phyloP scores from a whole-genome alignment of 2,797 vertebrate species.

The Periophthalmus magnuspinnatus region DNA sequence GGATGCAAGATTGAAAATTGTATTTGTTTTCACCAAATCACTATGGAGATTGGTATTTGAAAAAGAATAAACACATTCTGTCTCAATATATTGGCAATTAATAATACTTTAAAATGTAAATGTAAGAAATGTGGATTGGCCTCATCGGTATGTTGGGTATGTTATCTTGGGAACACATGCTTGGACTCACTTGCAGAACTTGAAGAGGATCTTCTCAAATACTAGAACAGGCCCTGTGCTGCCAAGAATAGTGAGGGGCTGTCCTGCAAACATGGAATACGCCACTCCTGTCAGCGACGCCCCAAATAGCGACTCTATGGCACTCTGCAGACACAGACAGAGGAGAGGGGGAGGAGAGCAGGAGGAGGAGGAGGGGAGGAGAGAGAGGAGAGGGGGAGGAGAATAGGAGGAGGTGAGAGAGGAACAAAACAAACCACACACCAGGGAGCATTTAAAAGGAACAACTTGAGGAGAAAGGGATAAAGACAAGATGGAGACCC shows the following conservation, averaged over 20 bases:
- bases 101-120: neutral
- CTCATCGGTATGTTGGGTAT: neutral
- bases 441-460: constrained; percentile 60
- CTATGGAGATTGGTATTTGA: neutral
- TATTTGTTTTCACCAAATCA: no score
- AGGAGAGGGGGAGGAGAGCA: constrained; percentile 55
- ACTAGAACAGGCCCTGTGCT: constrained; percentile 97
- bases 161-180: neutral
- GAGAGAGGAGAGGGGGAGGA: neutral
- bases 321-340: constrained; percentile 82
- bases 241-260: constrained; percentile 96
- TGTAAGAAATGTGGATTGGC: neutral
- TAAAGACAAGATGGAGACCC: constrained; percentile 16
- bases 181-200: constrained; percentile 80
- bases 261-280: constrained; percentile 94
- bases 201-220: constrained; percentile 98
- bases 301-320: constrained; percentile 97
- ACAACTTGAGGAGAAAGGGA: constrained; percentile 50
- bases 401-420: constrained; percentile 29
- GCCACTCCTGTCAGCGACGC: constrained; percentile 95
- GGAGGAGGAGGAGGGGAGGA: constrained; percentile 52
- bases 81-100: neutral
- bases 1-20: neutral
- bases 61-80: neutral
- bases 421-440: constrained; percentile 25